phyloP scores from a whole-genome alignment of 2,113 vertebrate genomes.

The Dromiciops gliroides region DNA sequence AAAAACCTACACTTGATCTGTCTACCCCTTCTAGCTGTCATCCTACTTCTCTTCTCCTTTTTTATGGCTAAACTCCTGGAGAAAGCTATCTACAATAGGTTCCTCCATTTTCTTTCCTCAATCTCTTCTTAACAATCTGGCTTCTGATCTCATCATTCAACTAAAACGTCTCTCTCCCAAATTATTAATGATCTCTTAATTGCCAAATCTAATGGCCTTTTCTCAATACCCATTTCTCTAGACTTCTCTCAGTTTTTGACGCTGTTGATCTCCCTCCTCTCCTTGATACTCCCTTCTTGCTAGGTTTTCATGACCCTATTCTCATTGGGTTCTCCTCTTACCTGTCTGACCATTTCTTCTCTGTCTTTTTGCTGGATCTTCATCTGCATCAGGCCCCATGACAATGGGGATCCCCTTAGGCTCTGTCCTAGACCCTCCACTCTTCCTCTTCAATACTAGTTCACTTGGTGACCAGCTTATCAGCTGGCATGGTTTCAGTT shows the following conservation, averaged over 20 bases:
- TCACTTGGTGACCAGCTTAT: background rate
- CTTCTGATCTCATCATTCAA: background rate
- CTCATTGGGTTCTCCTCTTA: background rate
- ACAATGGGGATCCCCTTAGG: background rate
- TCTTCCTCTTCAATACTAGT: background rate
- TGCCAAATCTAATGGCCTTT: background rate
- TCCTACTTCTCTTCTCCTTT: background rate
- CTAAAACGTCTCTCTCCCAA: background rate
- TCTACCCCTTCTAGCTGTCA: background rate
- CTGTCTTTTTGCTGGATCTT: background rate
- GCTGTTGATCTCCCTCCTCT: background rate
- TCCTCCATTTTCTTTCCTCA: background rate
- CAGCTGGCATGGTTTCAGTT: background rate
- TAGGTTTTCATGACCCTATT: background rate
- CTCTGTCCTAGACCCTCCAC: no score
- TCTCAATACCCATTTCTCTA: background rate
- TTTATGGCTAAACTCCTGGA: background rate
- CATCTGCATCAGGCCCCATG: background rate
- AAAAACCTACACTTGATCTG: background rate
- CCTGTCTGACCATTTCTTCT: background rate
- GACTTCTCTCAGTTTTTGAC: background rate
- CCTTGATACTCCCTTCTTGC: background rate
- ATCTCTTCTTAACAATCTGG: background rate
- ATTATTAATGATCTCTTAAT: background rate
- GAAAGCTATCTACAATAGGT: background rate